These are phyloP conservation scores for Telenomus remus DNA, from an alignment of 1,140 invertebrate genomes.

Conservation along the genomic window DNA sequence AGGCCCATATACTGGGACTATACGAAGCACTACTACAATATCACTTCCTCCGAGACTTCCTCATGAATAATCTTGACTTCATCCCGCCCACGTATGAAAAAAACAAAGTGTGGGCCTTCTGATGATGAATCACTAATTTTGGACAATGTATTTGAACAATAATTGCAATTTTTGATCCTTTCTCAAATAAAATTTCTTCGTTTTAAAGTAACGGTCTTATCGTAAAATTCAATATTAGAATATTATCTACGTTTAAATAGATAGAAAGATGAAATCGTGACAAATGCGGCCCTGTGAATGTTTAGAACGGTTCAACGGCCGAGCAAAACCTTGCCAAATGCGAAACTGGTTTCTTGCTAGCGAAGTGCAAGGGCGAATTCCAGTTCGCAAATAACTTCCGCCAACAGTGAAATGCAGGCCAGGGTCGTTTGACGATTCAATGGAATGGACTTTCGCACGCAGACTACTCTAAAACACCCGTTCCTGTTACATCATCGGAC, in stretches of 20 bases:
- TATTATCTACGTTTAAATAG: too few species aligned
- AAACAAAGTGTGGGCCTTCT: conserved; percentile 53
- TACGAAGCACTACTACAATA: conserved; percentile 40
- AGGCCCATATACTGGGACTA: conserved; percentile 41
- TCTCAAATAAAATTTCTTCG: too few species aligned
- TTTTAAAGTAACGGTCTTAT: too few species aligned
- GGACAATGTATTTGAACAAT: too few species aligned
- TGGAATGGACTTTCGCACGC: conserved; percentile 50
- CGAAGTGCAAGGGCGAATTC: conserved; percentile 57
- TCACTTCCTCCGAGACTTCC: conserved; percentile 34
- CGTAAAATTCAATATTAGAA: too few species aligned
- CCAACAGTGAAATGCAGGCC: conserved; percentile 55
- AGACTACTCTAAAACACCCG: conserved; percentile 47
- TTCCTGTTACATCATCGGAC: conserved; percentile 40
- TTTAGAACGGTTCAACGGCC: conserved; percentile 38
- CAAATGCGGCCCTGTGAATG: conserved; percentile 28
- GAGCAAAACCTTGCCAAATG: conserved; percentile 54
- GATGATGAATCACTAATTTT: conserved; percentile 35
- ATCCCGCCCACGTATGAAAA: conserved; percentile 23
- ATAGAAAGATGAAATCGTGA: conserved; percentile 2
- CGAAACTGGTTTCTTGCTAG: conserved; percentile 48
- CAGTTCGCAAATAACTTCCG: conserved; percentile 62
- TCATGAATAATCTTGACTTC: conserved; percentile 30
- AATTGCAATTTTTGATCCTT: too few species aligned
- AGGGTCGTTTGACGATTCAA: conserved; percentile 54